A percentile compares a stretch with the other conserved stretches of the same genome.
Evolutionary conservation across 1,140 invertebrate species (phyloP).

Genomic region (Hypothenemus hampei): DNA sequence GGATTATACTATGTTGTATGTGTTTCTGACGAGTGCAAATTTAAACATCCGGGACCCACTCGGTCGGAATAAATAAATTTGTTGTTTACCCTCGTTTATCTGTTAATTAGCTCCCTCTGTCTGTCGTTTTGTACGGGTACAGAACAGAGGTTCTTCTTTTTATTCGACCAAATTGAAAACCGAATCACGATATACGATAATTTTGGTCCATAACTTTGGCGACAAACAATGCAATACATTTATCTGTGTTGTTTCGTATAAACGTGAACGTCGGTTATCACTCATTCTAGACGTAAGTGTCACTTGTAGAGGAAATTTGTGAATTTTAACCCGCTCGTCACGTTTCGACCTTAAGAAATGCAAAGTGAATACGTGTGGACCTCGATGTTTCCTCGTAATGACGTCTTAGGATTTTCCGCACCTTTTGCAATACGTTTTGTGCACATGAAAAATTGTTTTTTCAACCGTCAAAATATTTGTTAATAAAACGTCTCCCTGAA

Average conservation of each 20-base stretch:
- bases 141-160: too few species aligned
- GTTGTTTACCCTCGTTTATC: constrained; percentile 6
- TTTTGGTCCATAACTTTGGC: too few species aligned
- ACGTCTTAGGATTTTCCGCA: neutral
- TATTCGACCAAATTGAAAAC: too few species aligned
- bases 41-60: constrained; percentile 3
- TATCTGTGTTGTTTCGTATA: too few species aligned
- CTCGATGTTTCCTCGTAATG: too few species aligned
- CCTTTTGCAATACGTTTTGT: neutral
- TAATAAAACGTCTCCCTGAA: too few species aligned
- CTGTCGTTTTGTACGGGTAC: neutral
- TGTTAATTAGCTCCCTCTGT: too few species aligned
- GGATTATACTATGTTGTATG: too few species aligned
- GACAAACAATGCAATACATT: too few species aligned
- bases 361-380: constrained; percentile 26
- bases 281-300: constrained; percentile 6
- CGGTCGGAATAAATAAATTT: constrained; percentile 13
- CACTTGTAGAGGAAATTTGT: constrained; percentile 8
- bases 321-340: constrained; percentile 18
- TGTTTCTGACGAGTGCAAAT: constrained; percentile 13
- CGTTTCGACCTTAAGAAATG: constrained; percentile 15
- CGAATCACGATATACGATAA: too few species aligned
- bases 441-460: neutral
- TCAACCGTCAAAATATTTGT: too few species aligned
- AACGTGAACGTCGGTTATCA: constrained; percentile 6